These are phyloP conservation scores for Gracilinanus agilis DNA, from an alignment of 2,113 vertebrate genomes.

Conservation along the genomic window DNA sequence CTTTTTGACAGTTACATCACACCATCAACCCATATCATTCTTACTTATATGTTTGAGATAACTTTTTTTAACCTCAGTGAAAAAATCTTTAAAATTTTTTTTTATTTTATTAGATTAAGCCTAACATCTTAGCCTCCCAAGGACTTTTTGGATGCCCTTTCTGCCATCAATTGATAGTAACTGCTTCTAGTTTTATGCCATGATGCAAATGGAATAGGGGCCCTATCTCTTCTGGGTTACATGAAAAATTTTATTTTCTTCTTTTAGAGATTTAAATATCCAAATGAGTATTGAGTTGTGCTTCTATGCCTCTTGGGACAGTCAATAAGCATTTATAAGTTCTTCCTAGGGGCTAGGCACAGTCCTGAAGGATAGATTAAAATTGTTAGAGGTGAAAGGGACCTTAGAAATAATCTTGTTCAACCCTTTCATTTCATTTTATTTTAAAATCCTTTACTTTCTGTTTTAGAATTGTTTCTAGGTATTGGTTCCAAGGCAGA, in stretches of 20 bases:
- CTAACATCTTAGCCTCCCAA: neutral
- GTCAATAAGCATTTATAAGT: neutral
- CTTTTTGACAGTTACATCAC: neutral
- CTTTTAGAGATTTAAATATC: neutral
- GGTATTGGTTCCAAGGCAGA: too few species aligned
- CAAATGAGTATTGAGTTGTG: neutral
- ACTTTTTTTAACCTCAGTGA: neutral
- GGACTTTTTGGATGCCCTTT: neutral
- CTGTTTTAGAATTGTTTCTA: too few species aligned
- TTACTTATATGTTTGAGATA: neutral
- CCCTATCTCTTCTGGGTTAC: neutral
- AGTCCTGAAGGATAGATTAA: neutral
- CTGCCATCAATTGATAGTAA: neutral
- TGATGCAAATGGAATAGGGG: neutral
- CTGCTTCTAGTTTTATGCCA: neutral
- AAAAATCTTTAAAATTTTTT: neutral
- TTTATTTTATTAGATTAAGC: neutral
- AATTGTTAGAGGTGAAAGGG: neutral
- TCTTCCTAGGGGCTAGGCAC: neutral
- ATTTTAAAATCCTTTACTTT: too few species aligned
- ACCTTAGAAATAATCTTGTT: neutral
- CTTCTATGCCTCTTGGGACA: neutral
- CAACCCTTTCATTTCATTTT: neutral
- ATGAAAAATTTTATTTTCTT: neutral
- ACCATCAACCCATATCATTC: neutral